These are phyloP conservation scores for Rhyzopertha dominica DNA, from an alignment of 1,140 invertebrate species.

Conservation along the genomic window DNA sequence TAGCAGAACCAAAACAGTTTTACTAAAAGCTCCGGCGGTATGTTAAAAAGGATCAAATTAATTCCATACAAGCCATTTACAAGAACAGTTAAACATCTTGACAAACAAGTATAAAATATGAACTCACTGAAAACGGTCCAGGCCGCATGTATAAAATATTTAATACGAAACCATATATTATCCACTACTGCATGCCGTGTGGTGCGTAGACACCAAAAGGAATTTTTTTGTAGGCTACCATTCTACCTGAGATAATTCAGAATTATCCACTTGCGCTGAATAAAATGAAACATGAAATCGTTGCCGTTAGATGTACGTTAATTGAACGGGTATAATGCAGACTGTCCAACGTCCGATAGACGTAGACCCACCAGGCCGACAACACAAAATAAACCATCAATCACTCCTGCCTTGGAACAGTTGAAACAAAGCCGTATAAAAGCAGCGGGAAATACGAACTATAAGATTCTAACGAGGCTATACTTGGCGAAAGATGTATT, in stretches of 20 bases:
- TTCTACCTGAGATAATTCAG: too few species aligned
- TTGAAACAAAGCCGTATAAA: conserved; percentile 42
- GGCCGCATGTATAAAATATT: conserved; percentile 13
- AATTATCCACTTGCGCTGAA: too few species aligned
- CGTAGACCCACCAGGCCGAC: conserved; percentile 40
- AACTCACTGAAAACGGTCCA: conserved; percentile 11
- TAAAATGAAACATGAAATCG: too few species aligned
- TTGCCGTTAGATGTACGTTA: too few species aligned
- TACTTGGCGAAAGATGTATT: conserved; percentile 33
- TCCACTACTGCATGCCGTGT: conserved; percentile 6
- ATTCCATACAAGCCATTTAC: conserved; percentile 14
- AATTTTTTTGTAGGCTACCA: too few species aligned
- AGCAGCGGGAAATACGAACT: conserved; percentile 43
- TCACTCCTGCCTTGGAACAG: conserved; percentile 39
- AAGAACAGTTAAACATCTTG: conserved; percentile 22
- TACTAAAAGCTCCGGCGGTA: too few species aligned
- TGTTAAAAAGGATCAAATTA: conserved; percentile 13
- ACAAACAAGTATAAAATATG: conserved; percentile 29
- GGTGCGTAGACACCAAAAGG: too few species aligned
- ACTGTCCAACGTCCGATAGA: conserved; percentile 27
- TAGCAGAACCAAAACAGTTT: too few species aligned
- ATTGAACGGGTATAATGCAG: conserved; percentile 15
- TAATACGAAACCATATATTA: conserved; percentile 15
- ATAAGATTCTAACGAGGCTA: conserved; percentile 39
- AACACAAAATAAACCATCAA: conserved; percentile 43